Evolutionary conservation across 1,140 invertebrate genomes (phyloP).

Genomic region (Himalopsyche phryganea): DNA sequence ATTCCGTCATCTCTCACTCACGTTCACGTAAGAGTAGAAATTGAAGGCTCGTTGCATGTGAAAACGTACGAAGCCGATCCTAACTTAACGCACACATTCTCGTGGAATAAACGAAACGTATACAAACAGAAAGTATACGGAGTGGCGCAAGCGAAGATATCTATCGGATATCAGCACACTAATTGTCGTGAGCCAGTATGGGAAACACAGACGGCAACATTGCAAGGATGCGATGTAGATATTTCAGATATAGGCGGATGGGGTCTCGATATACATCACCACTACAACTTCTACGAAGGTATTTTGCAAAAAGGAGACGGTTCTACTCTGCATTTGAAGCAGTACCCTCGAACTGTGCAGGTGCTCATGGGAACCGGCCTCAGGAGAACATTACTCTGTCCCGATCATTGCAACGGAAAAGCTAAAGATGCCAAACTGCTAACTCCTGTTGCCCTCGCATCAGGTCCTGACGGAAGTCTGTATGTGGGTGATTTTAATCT

Average conservation of each 20-base stretch:
- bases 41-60: conserved; percentile 87
- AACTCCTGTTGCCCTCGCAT: conserved; percentile 88
- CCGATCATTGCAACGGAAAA: conserved; percentile 78
- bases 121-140: conserved; percentile 96
- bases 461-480: conserved; percentile 91
- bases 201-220: conserved; percentile 88
- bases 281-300: conserved; percentile 97
- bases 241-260: conserved; percentile 96
- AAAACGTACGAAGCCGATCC: conserved; percentile 94
- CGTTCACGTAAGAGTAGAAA: conserved; percentile 85
- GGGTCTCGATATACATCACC: conserved; percentile 96
- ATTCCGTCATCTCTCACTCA: conserved; percentile 78
- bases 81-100: conserved; percentile 89
- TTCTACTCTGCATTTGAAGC: conserved; percentile 86
- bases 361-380: conserved; percentile 92
- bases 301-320: conserved; percentile 96
- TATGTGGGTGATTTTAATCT: conserved; percentile 98
- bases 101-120: conserved; percentile 96
- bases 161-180: conserved; percentile 92
- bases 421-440: conserved; percentile 83
- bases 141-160: conserved; percentile 78
- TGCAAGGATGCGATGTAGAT: conserved; percentile 96
- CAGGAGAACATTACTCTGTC: conserved; percentile 72
- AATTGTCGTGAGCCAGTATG: conserved; percentile 84
- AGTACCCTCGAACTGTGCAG: conserved; percentile 84